These are phyloP conservation scores for Hydrolagus colliei DNA, from an alignment of 2,797 vertebrate genomes.

Conservation along the genomic window DNA sequence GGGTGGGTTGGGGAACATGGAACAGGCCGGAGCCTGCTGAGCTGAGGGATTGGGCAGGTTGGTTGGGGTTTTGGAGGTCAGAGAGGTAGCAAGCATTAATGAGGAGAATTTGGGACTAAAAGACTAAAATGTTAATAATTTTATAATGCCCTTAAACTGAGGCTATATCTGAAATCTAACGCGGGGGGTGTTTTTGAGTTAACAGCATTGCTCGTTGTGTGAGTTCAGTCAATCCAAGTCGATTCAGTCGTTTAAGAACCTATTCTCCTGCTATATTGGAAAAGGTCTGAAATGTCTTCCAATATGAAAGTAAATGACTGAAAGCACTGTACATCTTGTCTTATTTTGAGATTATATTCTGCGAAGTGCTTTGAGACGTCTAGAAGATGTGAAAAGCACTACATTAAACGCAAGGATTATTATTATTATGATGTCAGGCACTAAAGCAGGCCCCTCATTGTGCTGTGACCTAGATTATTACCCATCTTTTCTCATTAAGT, in stretches of 20 bases:
- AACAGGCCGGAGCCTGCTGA: too few relatives aligned
- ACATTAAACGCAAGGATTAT: too few relatives aligned
- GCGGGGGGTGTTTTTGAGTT: not conserved
- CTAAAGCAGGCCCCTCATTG: not conserved
- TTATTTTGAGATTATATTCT: not conserved
- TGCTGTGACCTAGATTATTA: not conserved
- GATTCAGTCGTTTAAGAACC: not conserved
- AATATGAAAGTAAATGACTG: not conserved
- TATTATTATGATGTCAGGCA: not conserved
- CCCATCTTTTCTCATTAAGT: not conserved
- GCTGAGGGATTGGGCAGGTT: too few relatives aligned
- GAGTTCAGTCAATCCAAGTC: not conserved
- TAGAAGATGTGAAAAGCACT: too few relatives aligned
- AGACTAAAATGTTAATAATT: too few relatives aligned
- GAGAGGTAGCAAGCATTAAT: too few relatives aligned
- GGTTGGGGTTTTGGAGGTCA: too few relatives aligned
- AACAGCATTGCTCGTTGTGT: not conserved
- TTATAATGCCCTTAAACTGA: too few relatives aligned
- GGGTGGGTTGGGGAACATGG: too few relatives aligned
- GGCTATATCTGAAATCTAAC: not conserved
- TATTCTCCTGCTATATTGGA: not conserved
- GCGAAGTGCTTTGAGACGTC: too few relatives aligned
- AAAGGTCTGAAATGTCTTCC: not conserved
- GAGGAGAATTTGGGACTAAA: too few relatives aligned
- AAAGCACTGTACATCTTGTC: not conserved